Evolutionary conservation across 2,888 invertebrate genomes (phyloP).

Genomic region (Lasioglossum oenotherae): DNA sequence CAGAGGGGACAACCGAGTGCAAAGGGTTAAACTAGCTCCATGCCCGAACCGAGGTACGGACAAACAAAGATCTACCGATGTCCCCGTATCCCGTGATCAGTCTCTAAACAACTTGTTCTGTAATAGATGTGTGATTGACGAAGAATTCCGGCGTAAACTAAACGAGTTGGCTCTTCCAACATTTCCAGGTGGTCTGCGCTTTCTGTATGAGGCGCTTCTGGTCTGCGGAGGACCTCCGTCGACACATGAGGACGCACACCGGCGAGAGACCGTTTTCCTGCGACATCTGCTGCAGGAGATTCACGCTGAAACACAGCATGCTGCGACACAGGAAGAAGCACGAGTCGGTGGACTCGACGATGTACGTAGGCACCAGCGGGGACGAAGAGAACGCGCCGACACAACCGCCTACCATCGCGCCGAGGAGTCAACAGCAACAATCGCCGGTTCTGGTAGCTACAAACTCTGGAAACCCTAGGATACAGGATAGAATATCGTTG

Average conservation of each 20-base stretch:
- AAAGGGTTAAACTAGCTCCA: neutral
- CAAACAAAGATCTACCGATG: neutral
- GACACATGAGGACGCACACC: conserved; percentile 97
- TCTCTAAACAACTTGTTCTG: conserved; percentile 12
- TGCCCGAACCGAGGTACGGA: neutral
- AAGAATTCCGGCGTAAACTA: conserved; percentile 16
- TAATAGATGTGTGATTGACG: conserved; percentile 22
- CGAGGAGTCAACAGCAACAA: conserved; percentile 76
- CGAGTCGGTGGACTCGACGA: conserved; percentile 86
- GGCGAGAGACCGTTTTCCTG: conserved; percentile 97
- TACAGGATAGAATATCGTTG: conserved; percentile 77
- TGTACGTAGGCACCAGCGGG: conserved; percentile 86
- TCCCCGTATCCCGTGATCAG: neutral
- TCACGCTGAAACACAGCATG: conserved; percentile 98
- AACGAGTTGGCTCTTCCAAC: conserved; percentile 18
- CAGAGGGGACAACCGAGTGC: no score
- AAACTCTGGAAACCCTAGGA: conserved; percentile 64
- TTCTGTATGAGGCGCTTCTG: conserved; percentile 97
- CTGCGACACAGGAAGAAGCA: conserved; percentile 96
- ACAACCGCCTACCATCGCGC: conserved; percentile 78
- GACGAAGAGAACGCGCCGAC: conserved; percentile 84
- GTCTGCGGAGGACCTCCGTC: conserved; percentile 96
- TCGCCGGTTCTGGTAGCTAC: conserved; percentile 60
- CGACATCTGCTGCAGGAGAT: conserved; percentile 94
- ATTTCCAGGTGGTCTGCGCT: conserved; percentile 91